phyloP scores from a whole-genome alignment of 2,888 invertebrate species.

The Himalopsyche tibetana region DNA sequence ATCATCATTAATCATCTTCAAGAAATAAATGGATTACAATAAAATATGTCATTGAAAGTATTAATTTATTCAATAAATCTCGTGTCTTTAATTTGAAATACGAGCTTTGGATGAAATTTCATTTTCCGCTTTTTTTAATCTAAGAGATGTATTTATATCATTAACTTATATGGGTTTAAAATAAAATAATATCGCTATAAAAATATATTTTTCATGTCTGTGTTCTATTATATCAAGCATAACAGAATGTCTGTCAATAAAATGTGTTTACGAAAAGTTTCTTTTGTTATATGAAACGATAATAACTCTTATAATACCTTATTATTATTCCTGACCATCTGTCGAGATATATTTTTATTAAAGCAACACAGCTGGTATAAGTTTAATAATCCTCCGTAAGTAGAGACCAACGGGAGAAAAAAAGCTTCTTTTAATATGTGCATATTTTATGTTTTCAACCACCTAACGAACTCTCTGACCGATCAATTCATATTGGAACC shows the following conservation, averaged over 20 bases:
- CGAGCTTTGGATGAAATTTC: no score
- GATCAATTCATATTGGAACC: no score
- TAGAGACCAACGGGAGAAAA: neutral
- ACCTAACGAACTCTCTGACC: neutral
- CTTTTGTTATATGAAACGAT: conserved; percentile 3
- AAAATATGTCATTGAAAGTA: no score
- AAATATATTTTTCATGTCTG: no score
- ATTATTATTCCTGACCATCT: conserved; percentile 28
- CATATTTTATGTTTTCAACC: neutral
- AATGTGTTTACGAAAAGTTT: neutral
- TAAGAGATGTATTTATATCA: no score
- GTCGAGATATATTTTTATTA: conserved; percentile 37
- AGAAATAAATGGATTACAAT: no score
- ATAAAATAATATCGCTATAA: no score
- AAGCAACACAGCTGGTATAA: conserved; percentile 19
- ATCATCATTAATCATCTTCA: no score
- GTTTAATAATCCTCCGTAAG: conserved; percentile 29
- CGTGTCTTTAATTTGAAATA: no score
- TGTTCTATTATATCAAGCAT: neutral
- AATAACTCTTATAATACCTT: conserved; percentile 19
- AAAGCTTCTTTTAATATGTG: conserved; percentile 18
- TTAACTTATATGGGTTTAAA: no score
- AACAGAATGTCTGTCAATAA: neutral
- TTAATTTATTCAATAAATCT: no score
- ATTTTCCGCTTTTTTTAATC: no score